phyloP scores from a whole-genome alignment of 2,797 vertebrate genomes.

The Hemibagrus guttatus region DNA sequence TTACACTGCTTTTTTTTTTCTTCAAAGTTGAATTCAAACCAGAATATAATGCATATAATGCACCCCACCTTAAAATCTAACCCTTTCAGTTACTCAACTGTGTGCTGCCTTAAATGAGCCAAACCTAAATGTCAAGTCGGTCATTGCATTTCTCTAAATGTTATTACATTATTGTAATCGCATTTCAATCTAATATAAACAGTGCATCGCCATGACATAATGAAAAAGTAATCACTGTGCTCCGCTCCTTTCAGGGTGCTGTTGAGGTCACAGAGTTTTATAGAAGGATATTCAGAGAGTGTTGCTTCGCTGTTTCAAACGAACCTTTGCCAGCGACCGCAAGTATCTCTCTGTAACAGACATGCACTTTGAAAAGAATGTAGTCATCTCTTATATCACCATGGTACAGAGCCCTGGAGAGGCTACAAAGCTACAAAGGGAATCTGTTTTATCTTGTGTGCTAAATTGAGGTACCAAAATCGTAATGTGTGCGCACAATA shows the following conservation, averaged over 20 bases:
- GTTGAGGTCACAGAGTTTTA: background rate
- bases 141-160: conserved; percentile 9
- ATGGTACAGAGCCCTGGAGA: background rate
- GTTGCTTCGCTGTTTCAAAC: background rate
- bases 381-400: conserved; percentile 5
- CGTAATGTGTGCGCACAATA: background rate
- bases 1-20: background rate
- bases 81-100: background rate
- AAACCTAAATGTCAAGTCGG: conserved; percentile 12
- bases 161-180: background rate
- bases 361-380: conserved; percentile 5
- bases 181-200: conserved; percentile 18
- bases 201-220: background rate
- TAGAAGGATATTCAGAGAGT: background rate
- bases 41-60: background rate
- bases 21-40: background rate
- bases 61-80: background rate
- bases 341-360: background rate
- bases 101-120: background rate
- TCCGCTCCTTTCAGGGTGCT: background rate
- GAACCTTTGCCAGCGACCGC: background rate
- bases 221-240: background rate
- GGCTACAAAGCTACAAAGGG: background rate
- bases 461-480: background rate
- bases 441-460: background rate